Base-by-base conservation (phyloP, 2,113 vertebrate genomes). In the Podarcis muralis region DNA sequence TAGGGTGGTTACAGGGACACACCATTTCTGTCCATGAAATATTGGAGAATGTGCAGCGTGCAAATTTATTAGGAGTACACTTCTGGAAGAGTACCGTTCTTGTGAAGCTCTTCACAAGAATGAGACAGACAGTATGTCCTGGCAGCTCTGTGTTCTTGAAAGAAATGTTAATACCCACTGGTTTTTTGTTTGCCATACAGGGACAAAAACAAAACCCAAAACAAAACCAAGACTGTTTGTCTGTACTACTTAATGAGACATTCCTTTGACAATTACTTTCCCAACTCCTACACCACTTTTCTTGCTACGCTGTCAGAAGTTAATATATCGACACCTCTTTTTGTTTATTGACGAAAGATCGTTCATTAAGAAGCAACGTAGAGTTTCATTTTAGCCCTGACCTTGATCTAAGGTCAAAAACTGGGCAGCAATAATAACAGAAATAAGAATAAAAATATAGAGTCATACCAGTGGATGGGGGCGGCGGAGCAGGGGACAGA, bases 221-320 rank as follows among this genome's bases (percentile, higher is more conserved):
- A n/a, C 43, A 12, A 23, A 11, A 25, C 30, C 12, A 62, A 62
- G 40, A 27, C 25, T 57, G 1, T 84, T 35, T 35, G 32, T 76
- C 35, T 12, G 59, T 59, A 6, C 22, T 77, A n/a, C 35, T 77
- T 86, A 86, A 77, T 86, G 84, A 62, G 57, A 86, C 40, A 77
- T 86, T 86, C 72, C 74, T 77, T 86, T 66, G 25, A 2, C 62
- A 30, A 77, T 77, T 86, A 11, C 84, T 66, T 65, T 66, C 12
- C 84, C 32, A n/a, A 77, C 84, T 77, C 72, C 37, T 48, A n/a
- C 85, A 43, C 75, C 59, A 68, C 78, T 68, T 78, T 78, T 68
- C 83, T 43, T 78, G 75, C 74, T 12, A 13, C 32, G 37, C 25
- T 78, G 75, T 86, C 85, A 43, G 37, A 78, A 68, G 16, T 68